Base-by-base conservation (phyloP, 2,888 invertebrate genomes). In the Diloba caeruleocephala region DNA sequence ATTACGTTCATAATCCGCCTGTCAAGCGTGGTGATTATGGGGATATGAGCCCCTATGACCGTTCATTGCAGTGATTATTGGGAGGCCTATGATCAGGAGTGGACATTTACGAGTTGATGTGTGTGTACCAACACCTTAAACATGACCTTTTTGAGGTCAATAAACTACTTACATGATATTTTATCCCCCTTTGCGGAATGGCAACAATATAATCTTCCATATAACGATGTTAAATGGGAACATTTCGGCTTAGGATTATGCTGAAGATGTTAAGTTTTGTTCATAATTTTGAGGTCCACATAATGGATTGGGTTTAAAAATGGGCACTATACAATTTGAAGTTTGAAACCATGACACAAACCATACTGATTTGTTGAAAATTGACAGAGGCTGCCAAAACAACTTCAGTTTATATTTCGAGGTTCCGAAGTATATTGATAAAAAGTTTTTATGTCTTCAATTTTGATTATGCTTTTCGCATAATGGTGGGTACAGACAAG, bases 271-370 rank as follows among this genome's bases (percentile, higher is more conserved):
- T 48, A 48, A 63, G 45, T 55, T 50, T 28, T 37, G 14, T 19
- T 33, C 72, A 72, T 74, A 19, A 32, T 72, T 53, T 56, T 55
- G 37, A 36, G 26, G 15, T 14, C 3, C 1, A 26, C 37, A 13
- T 21, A 45, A 23, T n/a, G 9, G 10, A n/a, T 25, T 25, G 32
- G 38, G 25, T 36, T 3, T 29, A 10, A 38, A 3, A 21, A 42
- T 48, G n/a, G 14, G 12, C 13, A 49, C 31, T 21, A 8, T 31
- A 34, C 8, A 28, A 45, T 43, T 50, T 57, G 34, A 45, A 43
- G 32, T 53, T 67, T 54, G 2, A 71, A 58, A 45, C 78, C 80
- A 75, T 69, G 75, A 49, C 72, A 77, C 3, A 71, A 58, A 45
- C 78, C 80, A 75, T 69, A 76, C 50, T 73, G 78, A 72, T 68